Percentiles rank a stretch among this genome's conserved stretches.
Evolutionary conservation across 2,113 vertebrate genomes (phyloP).

Genomic region (Ceyx melanurus): DNA sequence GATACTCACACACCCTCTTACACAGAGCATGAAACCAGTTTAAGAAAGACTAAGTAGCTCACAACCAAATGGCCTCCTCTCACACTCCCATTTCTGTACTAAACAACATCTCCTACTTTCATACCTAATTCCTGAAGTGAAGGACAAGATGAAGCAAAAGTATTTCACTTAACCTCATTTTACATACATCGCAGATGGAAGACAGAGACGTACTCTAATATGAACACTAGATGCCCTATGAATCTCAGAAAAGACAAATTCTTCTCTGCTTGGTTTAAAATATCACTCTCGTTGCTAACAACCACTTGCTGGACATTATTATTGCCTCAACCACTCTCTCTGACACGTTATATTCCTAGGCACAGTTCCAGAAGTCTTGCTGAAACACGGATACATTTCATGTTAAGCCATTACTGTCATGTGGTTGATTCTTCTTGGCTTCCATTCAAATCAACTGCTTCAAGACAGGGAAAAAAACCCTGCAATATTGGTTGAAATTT

Average conservation of each 20-base stretch:
- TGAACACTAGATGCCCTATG: neutral
- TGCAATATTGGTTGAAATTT: neutral
- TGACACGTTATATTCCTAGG: neutral
- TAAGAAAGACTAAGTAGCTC: neutral
- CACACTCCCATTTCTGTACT: neutral
- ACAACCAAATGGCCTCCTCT: neutral
- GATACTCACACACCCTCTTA: neutral
- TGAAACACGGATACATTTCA: conserved; percentile 35
- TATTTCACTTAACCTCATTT: neutral
- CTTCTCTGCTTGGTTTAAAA: neutral
- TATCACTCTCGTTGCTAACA: neutral
- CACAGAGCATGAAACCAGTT: neutral
- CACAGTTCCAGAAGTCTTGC: conserved; percentile 27
- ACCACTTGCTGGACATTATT: neutral
- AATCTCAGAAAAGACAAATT: neutral
- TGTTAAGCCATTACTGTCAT: conserved; percentile 10
- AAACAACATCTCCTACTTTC: neutral
- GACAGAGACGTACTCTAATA: neutral
- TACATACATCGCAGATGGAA: neutral
- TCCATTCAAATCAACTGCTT: neutral
- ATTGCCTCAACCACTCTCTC: neutral
- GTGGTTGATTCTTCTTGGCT: conserved; percentile 18
- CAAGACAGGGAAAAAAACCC: neutral
- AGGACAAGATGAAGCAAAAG: neutral
- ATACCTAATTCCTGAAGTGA: neutral